Evolutionary conservation across 2,888 invertebrate genomes (phyloP).

Genomic region (Epistrophe grossulariae): DNA sequence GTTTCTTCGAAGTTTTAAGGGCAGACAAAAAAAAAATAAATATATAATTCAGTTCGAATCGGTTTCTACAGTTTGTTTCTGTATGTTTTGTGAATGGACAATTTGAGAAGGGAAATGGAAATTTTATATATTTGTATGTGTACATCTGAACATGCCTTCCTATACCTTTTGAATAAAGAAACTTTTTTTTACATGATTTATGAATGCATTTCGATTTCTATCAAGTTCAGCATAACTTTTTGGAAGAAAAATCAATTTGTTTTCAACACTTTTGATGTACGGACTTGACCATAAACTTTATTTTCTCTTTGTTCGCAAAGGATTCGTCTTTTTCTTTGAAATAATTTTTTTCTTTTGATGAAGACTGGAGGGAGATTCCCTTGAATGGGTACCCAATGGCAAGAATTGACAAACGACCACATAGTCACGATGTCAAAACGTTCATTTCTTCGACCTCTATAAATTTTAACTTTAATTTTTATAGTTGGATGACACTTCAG

Average conservation of each 20-base stretch:
- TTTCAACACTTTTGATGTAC: not conserved
- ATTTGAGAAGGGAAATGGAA: not conserved
- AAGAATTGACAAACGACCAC: no score
- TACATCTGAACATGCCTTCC: no score
- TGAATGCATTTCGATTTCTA: constrained; percentile 3
- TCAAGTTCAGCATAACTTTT: not conserved
- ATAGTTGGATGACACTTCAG: no score
- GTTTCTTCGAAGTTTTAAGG: not conserved
- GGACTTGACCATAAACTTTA: not conserved
- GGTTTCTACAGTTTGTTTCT: not conserved
- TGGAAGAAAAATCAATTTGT: not conserved
- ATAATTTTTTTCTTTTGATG: no score
- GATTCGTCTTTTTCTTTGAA: not conserved
- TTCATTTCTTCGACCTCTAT: no score
- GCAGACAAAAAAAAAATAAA: not conserved
- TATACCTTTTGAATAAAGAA: not conserved
- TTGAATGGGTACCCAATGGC: not conserved
- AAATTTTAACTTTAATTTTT: no score
- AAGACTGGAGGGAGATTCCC: no score
- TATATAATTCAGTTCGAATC: constrained; percentile 5
- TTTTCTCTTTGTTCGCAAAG: not conserved
- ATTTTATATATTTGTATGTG: not conserved
- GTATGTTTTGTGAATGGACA: not conserved
- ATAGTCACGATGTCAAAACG: no score
- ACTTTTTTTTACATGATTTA: not conserved